phyloP scores from a whole-genome alignment of 2,113 vertebrate species.

The Microtus richardsoni region DNA sequence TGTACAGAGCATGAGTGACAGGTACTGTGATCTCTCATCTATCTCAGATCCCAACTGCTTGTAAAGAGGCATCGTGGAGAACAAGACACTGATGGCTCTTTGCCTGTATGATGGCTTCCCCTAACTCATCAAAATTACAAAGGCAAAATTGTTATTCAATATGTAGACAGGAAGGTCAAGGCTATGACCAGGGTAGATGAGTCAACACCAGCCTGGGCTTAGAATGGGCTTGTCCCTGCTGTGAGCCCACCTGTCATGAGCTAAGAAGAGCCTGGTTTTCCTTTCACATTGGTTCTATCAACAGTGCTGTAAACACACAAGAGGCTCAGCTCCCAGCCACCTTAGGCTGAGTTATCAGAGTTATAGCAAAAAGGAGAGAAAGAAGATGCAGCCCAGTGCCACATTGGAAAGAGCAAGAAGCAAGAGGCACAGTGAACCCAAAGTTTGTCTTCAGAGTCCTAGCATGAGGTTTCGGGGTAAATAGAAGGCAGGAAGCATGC shows the following conservation, averaged over 20 bases:
- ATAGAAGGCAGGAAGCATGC: not conserved
- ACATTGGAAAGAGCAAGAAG: not conserved
- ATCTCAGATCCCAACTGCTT: not conserved
- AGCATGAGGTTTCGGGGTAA: not conserved
- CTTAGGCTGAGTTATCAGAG: not conserved
- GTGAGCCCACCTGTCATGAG: not conserved
- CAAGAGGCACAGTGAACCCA: not conserved
- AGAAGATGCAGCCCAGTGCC: not conserved
- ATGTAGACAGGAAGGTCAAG: not conserved
- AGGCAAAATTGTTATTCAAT: not conserved
- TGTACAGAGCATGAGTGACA: not conserved
- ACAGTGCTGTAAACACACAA: no score
- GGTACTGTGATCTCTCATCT: not conserved
- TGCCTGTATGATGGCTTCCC: not conserved
- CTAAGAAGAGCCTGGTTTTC: not conserved
- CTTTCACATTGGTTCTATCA: not conserved
- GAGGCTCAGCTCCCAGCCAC: not conserved
- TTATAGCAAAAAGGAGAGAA: not conserved
- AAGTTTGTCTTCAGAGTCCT: not conserved
- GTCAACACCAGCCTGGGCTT: not conserved
- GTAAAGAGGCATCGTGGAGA: not conserved
- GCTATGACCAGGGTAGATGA: not conserved
- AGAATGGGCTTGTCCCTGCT: not conserved
- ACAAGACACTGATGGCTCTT: not conserved
- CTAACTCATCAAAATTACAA: not conserved